These are phyloP conservation scores for Caenorhabditis panamensis DNA, from an alignment of 2,888 invertebrate genomes.

Conservation along the genomic window DNA sequence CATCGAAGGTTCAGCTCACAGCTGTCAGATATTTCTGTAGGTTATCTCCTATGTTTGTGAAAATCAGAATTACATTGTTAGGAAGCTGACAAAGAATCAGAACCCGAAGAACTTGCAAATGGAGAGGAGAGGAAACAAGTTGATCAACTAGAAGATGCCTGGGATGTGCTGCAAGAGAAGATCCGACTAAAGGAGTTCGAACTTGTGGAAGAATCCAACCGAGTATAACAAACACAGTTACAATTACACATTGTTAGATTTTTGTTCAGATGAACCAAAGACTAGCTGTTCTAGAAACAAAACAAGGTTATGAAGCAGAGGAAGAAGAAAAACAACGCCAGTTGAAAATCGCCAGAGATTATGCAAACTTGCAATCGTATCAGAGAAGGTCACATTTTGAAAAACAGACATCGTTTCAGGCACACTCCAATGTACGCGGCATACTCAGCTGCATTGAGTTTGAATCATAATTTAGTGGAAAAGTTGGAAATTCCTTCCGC, in stretches of 20 bases:
- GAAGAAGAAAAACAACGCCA: conserved; percentile 45
- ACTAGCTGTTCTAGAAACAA: background rate
- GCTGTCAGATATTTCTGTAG: conserved; percentile 15
- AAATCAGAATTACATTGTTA: conserved; percentile 9
- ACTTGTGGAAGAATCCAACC: conserved; percentile 36
- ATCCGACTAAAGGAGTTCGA: conserved; percentile 43
- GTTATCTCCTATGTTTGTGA: background rate
- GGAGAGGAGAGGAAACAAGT: conserved; percentile 24
- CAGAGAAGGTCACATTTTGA: background rate
- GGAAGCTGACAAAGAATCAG: background rate
- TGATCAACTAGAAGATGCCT: conserved; percentile 29
- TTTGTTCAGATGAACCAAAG: conserved; percentile 20
- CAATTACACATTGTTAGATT: background rate
- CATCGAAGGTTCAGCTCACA: conserved; percentile 24
- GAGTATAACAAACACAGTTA: too few relatives aligned
- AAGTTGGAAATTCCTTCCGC: conserved; percentile 28
- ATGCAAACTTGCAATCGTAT: conserved; percentile 52
- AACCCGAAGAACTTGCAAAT: background rate
- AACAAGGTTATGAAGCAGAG: background rate
- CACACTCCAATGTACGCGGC: conserved; percentile 61
- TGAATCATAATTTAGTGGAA: conserved; percentile 42
- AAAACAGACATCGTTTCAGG: conserved; percentile 20
- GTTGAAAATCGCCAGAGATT: conserved; percentile 41
- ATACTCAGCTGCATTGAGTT: conserved; percentile 36
- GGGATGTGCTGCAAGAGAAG: conserved; percentile 37